Percentiles rank a stretch among this genome's conserved stretches.
Evolutionary conservation across 2,113 vertebrate species (phyloP).

Genomic region (Tursiops truncatus): DNA sequence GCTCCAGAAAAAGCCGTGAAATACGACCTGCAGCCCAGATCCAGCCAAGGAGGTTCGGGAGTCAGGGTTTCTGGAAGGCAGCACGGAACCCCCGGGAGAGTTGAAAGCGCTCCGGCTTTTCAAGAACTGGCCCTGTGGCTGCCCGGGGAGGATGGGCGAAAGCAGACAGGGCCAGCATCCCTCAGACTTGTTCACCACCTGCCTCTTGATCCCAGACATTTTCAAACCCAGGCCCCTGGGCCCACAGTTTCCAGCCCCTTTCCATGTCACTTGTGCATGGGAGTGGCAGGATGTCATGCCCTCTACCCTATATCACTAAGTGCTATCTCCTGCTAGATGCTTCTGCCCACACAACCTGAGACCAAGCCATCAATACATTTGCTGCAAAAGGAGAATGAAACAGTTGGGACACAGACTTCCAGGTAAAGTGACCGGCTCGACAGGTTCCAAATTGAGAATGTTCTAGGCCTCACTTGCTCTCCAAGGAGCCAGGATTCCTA

Average conservation of each 20-base stretch:
- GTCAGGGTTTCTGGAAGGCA: background rate
- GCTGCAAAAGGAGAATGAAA: background rate
- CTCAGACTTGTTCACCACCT: accelerated
- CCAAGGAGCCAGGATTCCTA: background rate
- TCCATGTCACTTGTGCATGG: accelerated
- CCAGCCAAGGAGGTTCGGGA: accelerated
- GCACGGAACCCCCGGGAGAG: background rate
- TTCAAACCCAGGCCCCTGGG: background rate
- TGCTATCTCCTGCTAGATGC: background rate
- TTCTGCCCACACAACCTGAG: background rate
- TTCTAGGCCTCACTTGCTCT: background rate
- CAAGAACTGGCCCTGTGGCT: background rate
- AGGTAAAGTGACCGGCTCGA: background rate
- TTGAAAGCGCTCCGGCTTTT: background rate
- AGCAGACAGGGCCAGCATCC: background rate
- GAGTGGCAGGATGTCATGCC: background rate
- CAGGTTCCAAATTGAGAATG: background rate
- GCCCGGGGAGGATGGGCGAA: accelerated
- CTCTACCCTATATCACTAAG: background rate
- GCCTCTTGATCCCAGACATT: background rate
- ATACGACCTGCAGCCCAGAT: background rate
- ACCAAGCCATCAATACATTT: background rate
- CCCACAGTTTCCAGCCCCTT: background rate
- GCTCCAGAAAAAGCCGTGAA: background rate
- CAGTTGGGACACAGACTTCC: background rate